Base-by-base conservation (phyloP, 2,113 vertebrate genomes). In the Lophius piscatorius region DNA sequence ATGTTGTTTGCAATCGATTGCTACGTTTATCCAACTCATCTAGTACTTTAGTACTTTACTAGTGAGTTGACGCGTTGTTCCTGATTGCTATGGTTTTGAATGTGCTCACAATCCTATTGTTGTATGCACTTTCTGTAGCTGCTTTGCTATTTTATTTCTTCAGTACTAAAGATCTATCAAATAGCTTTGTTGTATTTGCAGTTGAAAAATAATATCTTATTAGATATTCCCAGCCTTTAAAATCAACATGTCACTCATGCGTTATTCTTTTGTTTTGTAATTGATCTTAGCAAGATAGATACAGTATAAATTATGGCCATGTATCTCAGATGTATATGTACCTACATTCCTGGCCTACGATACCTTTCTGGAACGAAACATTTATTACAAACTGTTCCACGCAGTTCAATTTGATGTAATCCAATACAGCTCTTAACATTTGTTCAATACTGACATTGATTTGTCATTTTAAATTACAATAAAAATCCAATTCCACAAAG, bases 21-120 rank as follows among this genome's bases (percentile, higher is more conserved):
- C 70, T 65, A 54, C 79, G 82, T 88, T 86, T 82, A 81, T 82
- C 86, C 74, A 82, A 82, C 82, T 85, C 87, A 85, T 87, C 87
- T 88, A 85, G 82, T 84, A 78, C 80, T 82, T 85, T 65, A 69
- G 76, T 80, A 83, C 69, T 74, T 74, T 84, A 81, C 71, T 73
- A 75, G 74, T 70, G 64, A 69, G 66, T 80, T 28, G 70, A 76
- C 58, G 77, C 47, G 34, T 44, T 63, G 64, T 65, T 70, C 73
- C 63, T 47, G 51, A 84, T 71, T 80, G 64, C 63, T 55, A 29
- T 49, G 31, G 62, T 36, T 80, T 74, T 71, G 47, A 71, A 59
- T 72, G 66, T 66, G 71, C 78, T 56, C 48, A 22, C 31, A 6
- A 0, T 52, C 51, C 10, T 59, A 12, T 23, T 5, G 5, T 34